Percentiles rank a stretch among this genome's conserved stretches.
phyloP scores from a whole-genome alignment of 2,797 vertebrate species.

The Sylvilagus floridanus region DNA sequence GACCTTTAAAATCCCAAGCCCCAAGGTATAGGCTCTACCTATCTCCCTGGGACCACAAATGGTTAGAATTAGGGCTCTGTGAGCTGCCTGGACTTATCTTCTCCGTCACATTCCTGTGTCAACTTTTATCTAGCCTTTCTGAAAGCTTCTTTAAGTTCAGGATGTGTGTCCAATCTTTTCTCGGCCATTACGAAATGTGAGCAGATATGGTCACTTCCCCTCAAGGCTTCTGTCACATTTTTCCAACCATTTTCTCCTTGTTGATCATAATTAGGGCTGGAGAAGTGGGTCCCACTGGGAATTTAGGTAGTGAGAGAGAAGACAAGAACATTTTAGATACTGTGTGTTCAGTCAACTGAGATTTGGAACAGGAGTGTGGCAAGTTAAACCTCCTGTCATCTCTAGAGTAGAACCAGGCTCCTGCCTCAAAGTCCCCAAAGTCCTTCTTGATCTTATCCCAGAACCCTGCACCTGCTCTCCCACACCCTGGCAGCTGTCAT shows the following conservation, averaged over 20 bases:
- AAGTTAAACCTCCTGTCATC: background rate
- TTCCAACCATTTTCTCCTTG: background rate
- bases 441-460: background rate
- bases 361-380: background rate
- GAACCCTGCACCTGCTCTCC: background rate
- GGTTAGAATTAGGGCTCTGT: background rate
- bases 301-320: background rate
- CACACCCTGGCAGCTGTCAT: background rate
- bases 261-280: constrained; percentile 41
- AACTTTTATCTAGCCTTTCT: background rate
- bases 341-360: constrained; percentile 3
- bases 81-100: background rate
- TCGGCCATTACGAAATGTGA: constrained; percentile 55
- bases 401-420: background rate
- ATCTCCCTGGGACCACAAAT: background rate
- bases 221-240: constrained; percentile 55
- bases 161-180: constrained; percentile 19
- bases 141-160: constrained; percentile 33
- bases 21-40: background rate
- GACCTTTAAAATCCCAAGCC: background rate
- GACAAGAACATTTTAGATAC: background rate
- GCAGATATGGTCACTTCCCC: constrained; percentile 41
- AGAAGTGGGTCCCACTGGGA: background rate
- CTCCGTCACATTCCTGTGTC: background rate
- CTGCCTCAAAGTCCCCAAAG: background rate